phyloP scores from a whole-genome alignment of 1,140 invertebrate genomes.

The Drosophila rufa region DNA sequence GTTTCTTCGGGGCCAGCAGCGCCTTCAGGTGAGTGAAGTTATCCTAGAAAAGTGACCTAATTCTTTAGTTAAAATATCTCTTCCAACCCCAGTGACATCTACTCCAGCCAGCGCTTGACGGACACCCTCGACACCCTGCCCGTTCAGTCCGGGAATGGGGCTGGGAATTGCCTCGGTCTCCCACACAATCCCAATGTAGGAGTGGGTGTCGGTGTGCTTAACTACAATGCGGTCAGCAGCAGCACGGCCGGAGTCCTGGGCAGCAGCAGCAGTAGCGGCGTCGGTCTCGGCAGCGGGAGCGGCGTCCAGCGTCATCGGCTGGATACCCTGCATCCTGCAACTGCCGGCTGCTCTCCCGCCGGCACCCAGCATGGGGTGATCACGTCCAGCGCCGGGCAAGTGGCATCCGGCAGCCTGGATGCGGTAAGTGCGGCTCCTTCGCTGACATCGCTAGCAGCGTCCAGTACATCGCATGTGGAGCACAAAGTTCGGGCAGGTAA shows the following conservation, averaged over 20 bases:
- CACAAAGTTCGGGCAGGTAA: constrained; percentile 76
- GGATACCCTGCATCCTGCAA: constrained; percentile 76
- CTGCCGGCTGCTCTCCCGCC: constrained; percentile 74
- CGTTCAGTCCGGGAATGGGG: constrained; percentile 67
- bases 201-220: constrained; percentile 63
- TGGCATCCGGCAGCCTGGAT: constrained; percentile 51
- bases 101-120: constrained; percentile 77
- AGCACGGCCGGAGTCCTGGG: constrained; percentile 68
- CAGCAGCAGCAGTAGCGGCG: constrained; percentile 39
- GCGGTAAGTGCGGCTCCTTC: constrained; percentile 56
- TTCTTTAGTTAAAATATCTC: background rate
- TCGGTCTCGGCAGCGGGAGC: constrained; percentile 34
- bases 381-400: constrained; percentile 70
- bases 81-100: constrained; percentile 71
- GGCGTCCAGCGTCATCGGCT: constrained; percentile 73
- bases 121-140: constrained; percentile 81
- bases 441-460: constrained; percentile 46
- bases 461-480: constrained; percentile 66
- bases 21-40: constrained; percentile 74
- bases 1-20: constrained; percentile 82
- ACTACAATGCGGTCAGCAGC: constrained; percentile 80
- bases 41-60: no score
- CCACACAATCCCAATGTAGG: constrained; percentile 68
- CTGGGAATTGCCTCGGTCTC: constrained; percentile 73
- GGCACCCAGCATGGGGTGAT: constrained; percentile 79